These are phyloP conservation scores for Hydriomena furcata DNA, from an alignment of 2,888 invertebrate species.

Conservation along the genomic window DNA sequence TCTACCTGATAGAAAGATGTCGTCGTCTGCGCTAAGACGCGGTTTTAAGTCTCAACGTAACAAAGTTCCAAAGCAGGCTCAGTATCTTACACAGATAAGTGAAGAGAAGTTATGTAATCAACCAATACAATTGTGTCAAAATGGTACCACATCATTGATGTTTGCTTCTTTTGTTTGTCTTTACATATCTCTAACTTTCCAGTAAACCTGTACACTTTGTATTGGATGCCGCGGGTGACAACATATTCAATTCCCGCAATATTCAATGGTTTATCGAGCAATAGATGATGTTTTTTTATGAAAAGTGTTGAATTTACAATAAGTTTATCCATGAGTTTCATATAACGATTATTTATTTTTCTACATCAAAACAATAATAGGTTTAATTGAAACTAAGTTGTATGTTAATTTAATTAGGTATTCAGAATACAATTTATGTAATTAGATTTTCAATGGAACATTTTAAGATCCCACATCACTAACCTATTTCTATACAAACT, in stretches of 20 bases:
- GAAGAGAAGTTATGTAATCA: background rate
- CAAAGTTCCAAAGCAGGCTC: background rate
- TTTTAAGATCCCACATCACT: too few species aligned
- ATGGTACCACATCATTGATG: background rate
- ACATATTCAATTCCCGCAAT: too few species aligned
- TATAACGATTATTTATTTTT: slow-evolving; percentile 9
- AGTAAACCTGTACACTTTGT: too few species aligned
- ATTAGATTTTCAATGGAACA: too few species aligned
- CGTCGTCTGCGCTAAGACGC: slow-evolving; percentile 15
- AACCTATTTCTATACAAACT: too few species aligned
- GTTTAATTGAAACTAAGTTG: background rate
- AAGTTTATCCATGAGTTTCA: slow-evolving; percentile 46
- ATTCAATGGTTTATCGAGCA: too few species aligned
- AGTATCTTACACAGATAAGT: background rate
- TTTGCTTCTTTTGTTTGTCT: background rate
- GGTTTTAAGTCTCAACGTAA: slow-evolving; percentile 4
- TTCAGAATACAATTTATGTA: too few species aligned
- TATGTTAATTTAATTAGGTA: background rate
- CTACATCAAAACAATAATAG: background rate
- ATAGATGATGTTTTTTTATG: too few species aligned
- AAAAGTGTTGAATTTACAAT: slow-evolving; percentile 20
- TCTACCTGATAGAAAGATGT: slow-evolving; percentile 45
- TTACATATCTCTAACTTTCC: too few species aligned
- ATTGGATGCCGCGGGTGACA: too few species aligned
- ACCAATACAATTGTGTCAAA: background rate